These are phyloP conservation scores for Abrostola triplasia DNA, from an alignment of 2,888 invertebrate genomes.

Conservation along the genomic window DNA sequence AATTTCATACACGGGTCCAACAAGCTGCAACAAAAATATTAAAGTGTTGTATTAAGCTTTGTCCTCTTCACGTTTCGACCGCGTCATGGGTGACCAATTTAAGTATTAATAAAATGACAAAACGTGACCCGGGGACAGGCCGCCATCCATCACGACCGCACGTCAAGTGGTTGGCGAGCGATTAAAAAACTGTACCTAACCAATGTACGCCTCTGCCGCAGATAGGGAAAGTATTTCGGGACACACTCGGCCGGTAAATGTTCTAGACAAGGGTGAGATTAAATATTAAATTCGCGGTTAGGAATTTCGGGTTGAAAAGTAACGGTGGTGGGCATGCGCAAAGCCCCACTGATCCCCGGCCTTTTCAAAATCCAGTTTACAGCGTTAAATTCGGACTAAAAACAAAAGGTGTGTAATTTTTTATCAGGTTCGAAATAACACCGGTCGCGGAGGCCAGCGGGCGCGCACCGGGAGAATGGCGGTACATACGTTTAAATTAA, in stretches of 20 bases:
- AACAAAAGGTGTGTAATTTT: slow-evolving; percentile 79
- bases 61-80: slow-evolving; percentile 73
- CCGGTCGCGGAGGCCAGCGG: slow-evolving; percentile 54
- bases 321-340: slow-evolving; percentile 76
- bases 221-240: slow-evolving; percentile 80
- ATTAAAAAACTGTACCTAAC: slow-evolving; percentile 84
- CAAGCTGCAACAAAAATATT: slow-evolving; percentile 58
- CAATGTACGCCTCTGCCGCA: slow-evolving; percentile 69
- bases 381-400: slow-evolving; percentile 76
- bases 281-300: slow-evolving; percentile 88
- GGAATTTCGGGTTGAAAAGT: slow-evolving; percentile 86
- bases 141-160: slow-evolving; percentile 84
- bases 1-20: slow-evolving; percentile 51
- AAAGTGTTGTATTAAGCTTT: slow-evolving; percentile 65
- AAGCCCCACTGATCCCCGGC: slow-evolving; percentile 70
- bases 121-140: slow-evolving; percentile 80
- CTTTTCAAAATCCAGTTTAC: slow-evolving; percentile 77
- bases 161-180: slow-evolving; percentile 84
- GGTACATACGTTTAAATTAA: slow-evolving; percentile 62
- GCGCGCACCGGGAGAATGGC: slow-evolving; percentile 48
- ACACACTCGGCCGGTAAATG: slow-evolving; percentile 81
- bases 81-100: slow-evolving; percentile 86
- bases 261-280: slow-evolving; percentile 87
- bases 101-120: slow-evolving; percentile 88
- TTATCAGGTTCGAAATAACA: slow-evolving; percentile 71